Conservation (phyloP, 2,113 vertebrate species). For the Pachypanchax playfairii region DNA sequence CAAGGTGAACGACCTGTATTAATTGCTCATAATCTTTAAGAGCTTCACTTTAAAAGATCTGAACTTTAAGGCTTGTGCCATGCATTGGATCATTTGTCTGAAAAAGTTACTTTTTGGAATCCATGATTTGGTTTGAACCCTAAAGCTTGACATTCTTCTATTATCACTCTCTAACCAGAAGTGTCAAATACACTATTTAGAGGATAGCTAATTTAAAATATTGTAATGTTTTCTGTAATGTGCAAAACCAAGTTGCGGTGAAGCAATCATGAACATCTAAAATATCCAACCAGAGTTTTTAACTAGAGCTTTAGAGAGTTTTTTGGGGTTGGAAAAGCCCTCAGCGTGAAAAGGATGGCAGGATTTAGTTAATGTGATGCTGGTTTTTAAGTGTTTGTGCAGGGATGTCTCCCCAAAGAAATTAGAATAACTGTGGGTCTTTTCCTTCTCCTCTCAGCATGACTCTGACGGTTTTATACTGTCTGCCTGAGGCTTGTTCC, state of each 20-base stretch:
- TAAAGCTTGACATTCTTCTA: conserved; percentile 5
- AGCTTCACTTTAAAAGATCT: too few relatives aligned
- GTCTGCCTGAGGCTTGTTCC: conserved; percentile 66
- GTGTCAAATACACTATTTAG: conserved; percentile 12
- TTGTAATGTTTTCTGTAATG: conserved; percentile 20
- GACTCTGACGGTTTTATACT: conserved; percentile 64
- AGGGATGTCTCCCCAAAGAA: conserved; percentile 47
- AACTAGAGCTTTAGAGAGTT: conserved; percentile 15
- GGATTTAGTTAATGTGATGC: conserved; percentile 46
- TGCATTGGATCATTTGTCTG: too few relatives aligned
- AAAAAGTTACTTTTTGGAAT: too few relatives aligned
- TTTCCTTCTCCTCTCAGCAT: conserved; percentile 57
- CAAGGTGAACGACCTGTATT: too few relatives aligned
- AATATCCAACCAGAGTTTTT: conserved; percentile 6
- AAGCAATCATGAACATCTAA: neutral
- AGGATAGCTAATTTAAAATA: conserved; percentile 36
- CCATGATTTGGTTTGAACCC: conserved; percentile 39
- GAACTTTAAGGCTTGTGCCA: too few relatives aligned
- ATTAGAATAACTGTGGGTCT: conserved; percentile 41
- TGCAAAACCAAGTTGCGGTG: conserved; percentile 10
- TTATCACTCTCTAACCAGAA: conserved; percentile 5
- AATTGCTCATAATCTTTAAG: too few relatives aligned
- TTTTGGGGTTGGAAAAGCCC: conserved; percentile 57
- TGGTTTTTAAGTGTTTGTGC: conserved; percentile 38
- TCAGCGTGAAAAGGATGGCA: conserved; percentile 32